phyloP scores from a whole-genome alignment of 2,113 vertebrate species.

The Globicephala melas region DNA sequence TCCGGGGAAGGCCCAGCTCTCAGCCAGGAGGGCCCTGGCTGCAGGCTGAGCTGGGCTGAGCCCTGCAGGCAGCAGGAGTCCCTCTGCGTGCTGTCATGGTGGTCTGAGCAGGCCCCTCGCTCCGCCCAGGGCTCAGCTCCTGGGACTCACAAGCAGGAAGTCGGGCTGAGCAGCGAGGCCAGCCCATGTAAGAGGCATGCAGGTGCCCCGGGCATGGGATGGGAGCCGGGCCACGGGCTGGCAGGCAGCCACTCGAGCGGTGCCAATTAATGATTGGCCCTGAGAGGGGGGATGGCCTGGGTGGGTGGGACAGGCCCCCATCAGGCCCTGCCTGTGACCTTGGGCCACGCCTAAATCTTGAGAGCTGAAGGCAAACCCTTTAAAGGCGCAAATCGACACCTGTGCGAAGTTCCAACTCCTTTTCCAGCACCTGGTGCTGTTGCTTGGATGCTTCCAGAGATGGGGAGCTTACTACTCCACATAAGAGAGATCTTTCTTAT shows the following conservation, averaged over 20 bases:
- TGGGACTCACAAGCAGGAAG: not conserved
- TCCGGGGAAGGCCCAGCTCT: not conserved
- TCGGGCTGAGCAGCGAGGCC: not conserved
- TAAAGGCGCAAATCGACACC: rapidly evolving
- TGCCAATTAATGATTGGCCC: constrained; percentile 49
- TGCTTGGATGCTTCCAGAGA: not conserved
- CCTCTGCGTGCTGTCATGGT: rapidly evolving
- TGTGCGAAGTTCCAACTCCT: not conserved
- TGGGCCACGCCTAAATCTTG: not conserved
- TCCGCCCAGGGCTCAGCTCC: not conserved
- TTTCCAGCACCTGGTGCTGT: too few relatives aligned
- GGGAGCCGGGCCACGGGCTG: not conserved
- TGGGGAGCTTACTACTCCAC: rapidly evolving
- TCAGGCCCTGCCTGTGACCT: constrained; percentile 2
- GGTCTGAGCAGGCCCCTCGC: not conserved
- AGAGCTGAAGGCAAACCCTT: not conserved
- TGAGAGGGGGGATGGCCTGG: not conserved
- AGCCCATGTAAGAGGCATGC: not conserved
- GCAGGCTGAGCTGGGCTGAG: not conserved
- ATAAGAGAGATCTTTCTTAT: rapidly evolving
- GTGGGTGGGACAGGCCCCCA: not conserved
- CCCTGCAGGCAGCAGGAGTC: rapidly evolving
- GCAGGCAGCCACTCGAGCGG: not conserved
- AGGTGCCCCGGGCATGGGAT: not conserved
- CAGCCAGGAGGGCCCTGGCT: not conserved